Base-by-base conservation (phyloP, 1,140 invertebrate genomes). In the Drosophila pectinifera region DNA sequence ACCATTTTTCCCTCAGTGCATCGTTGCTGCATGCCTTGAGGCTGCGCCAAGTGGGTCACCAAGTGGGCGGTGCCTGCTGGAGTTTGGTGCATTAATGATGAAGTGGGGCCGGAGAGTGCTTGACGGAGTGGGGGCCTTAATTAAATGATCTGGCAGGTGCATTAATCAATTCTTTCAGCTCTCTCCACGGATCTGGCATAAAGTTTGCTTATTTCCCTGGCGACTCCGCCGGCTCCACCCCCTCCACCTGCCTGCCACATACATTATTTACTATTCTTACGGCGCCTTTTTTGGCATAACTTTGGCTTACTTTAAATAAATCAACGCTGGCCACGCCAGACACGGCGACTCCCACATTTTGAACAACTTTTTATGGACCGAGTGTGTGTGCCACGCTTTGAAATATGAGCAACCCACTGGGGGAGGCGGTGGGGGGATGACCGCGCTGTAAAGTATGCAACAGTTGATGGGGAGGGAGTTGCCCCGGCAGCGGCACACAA, bases 241-340 rank as follows among this genome's bases (percentile, higher is more conserved):
- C 7, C 38, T n/a, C 24, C 14, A 22, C n/a, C 24, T 6, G 4
- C 41, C 36, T 11, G 24, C 36, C 62, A 41, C 53, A 41, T 57
- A 41, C 77, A 85, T 85, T 80, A 85, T 85, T 85, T 80, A 85
- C 81, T 73, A 80, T 69, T 85, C 77, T 85, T 69, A 67, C 68
- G 58, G 80, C 62, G 65, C 41, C 57, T 64, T 74, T 73, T 49
- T 48, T 26, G 81, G 81, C 61, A 70, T 85, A 85, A 85, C 81
- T 85, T 85, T 72, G 68, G 77, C 81, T 85, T 73, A 85, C 77
- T 85, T 85, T 85, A 85, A 85, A 85, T 85, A 85, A 85, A 85
- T 85, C 81, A 85, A 78, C 48, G 62, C 53, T 63, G 67, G 65
- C 63, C 62, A 51, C 20, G 58, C 46, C 54, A 80, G 53, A 68